phyloP scores from a whole-genome alignment of 2,113 vertebrate genomes.

The Pangasianodon hypophthalmus region DNA sequence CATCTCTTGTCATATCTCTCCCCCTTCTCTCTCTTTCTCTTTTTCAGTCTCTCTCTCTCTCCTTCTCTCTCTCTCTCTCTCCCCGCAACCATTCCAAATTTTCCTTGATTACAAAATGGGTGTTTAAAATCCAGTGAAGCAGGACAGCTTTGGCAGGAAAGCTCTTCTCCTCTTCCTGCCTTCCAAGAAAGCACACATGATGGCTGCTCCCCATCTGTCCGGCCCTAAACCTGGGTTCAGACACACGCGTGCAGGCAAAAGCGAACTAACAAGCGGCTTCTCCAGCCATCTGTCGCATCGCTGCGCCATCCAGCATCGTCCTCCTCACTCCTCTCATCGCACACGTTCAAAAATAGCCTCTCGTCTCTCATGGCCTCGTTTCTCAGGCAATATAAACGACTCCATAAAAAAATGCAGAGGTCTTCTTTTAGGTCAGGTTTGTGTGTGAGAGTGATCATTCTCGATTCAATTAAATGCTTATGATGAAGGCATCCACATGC shows the following conservation, averaged over 20 bases:
- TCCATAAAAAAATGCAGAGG: not conserved
- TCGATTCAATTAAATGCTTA: not conserved
- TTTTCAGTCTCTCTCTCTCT: slow-evolving; percentile 13
- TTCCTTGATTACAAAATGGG: slow-evolving; percentile 75
- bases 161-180: slow-evolving; percentile 58
- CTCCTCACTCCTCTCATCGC: not conserved
- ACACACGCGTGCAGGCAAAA: slow-evolving; percentile 53
- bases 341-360: slow-evolving; percentile 37
- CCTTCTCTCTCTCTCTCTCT: slow-evolving; percentile 16
- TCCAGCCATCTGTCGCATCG: slow-evolving; percentile 62
- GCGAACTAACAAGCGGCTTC: slow-evolving; percentile 58
- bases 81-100: slow-evolving; percentile 44
- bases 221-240: slow-evolving; percentile 63
- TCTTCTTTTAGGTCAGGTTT: slow-evolving; percentile 33
- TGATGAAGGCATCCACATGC: slow-evolving; percentile 16
- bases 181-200: slow-evolving; percentile 51
- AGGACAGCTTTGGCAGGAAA: slow-evolving; percentile 69
- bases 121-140: slow-evolving; percentile 74
- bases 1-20: not conserved
- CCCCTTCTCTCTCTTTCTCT: not conserved
- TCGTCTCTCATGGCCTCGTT: slow-evolving; percentile 28
- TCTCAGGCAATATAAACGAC: not conserved
- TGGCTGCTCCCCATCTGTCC: slow-evolving; percentile 60
- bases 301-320: slow-evolving; percentile 39
- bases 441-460: slow-evolving; percentile 1